phyloP scores from a whole-genome alignment of 2,888 invertebrate genomes.

The Lamellibrachia satsuma region DNA sequence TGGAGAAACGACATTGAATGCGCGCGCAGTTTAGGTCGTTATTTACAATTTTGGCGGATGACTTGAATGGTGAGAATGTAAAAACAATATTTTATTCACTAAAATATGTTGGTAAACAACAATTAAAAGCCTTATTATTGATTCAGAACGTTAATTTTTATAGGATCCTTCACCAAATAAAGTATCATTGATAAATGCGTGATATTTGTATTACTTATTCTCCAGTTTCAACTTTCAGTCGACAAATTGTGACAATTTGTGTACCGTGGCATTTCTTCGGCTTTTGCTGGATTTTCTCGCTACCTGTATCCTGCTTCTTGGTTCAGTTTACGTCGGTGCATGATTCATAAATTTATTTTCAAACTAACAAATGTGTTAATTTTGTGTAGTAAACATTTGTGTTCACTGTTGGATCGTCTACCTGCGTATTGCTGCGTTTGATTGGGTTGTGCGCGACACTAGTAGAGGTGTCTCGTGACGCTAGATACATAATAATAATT shows the following conservation, averaged over 20 bases:
- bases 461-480: no score
- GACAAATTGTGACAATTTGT: neutral
- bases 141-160: neutral
- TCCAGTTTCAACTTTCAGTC: neutral
- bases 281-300: no score
- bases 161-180: neutral
- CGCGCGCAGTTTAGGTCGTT: conserved; percentile 17
- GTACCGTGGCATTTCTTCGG: no score
- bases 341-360: no score
- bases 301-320: no score
- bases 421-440: no score
- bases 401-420: no score
- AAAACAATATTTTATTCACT: neutral
- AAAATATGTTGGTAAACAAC: neutral
- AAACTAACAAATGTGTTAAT: no score
- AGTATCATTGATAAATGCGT: neutral
- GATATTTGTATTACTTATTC: neutral
- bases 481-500: no score
- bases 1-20: neutral
- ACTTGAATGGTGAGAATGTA: conserved; percentile 12
- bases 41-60: conserved; percentile 17
- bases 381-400: no score
- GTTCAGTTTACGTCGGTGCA: no score
- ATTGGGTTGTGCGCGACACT: no score
- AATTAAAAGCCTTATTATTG: neutral